Evolutionary conservation across 2,797 vertebrate species (phyloP).

Genomic region (Urocyon cinereoargenteus): DNA sequence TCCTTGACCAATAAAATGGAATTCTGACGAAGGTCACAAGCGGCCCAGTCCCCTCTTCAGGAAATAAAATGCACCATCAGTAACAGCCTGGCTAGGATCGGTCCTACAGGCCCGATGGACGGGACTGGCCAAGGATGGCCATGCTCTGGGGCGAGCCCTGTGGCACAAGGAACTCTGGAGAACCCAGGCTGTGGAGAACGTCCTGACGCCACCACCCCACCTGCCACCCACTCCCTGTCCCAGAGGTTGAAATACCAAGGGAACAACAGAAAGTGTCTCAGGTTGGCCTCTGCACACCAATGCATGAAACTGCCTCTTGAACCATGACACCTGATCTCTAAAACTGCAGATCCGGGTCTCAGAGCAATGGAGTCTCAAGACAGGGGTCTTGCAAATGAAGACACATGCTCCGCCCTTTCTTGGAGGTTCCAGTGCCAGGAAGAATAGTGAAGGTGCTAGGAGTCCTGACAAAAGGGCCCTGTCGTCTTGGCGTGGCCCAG

Average conservation of each 20-base stretch:
- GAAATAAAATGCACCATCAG: background rate
- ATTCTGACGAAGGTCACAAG: background rate
- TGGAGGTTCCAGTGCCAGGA: accelerated
- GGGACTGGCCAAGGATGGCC: accelerated
- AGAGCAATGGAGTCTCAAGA: accelerated
- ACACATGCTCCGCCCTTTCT: background rate
- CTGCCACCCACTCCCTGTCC: accelerated
- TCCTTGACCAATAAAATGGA: background rate
- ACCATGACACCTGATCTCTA: too few species aligned
- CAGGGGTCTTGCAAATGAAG: background rate
- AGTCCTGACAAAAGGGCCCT: background rate
- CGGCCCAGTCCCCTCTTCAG: background rate
- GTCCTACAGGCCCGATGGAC: background rate
- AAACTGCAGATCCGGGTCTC: background rate
- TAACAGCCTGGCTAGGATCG: too few species aligned
- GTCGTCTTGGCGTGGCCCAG: background rate
- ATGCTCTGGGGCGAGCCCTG: background rate
- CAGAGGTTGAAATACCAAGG: too few species aligned
- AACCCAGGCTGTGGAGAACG: too few species aligned
- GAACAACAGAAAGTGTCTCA: accelerated
- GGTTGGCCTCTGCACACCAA: too few species aligned
- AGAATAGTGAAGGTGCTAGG: accelerated
- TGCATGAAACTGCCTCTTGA: accelerated
- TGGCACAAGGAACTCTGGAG: too few species aligned
- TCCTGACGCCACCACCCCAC: accelerated